phyloP scores from a whole-genome alignment of 1,140 invertebrate species.

The Pygmarrhopalites habei region DNA sequence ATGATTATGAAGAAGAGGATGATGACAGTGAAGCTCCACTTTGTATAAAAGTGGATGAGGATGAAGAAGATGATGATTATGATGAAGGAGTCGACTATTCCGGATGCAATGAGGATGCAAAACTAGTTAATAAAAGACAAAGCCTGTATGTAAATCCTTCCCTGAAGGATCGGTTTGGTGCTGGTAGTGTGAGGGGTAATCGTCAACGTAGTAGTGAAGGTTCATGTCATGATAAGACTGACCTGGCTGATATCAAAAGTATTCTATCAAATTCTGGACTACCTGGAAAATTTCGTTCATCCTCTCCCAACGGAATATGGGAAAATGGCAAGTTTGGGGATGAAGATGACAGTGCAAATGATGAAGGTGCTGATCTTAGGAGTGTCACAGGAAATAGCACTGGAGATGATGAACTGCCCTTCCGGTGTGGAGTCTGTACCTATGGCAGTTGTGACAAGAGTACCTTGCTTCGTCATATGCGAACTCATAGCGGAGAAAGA shows the following conservation, averaged over 20 bases:
- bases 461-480: slow-evolving; percentile 78
- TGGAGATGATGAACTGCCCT: slow-evolving; percentile 53
- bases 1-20: slow-evolving; percentile 23
- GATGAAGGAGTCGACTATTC: slow-evolving; percentile 19
- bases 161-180: slow-evolving; percentile 10
- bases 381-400: slow-evolving; percentile 33
- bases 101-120: slow-evolving; percentile 24
- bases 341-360: slow-evolving; percentile 24
- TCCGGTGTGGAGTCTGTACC: slow-evolving; percentile 86
- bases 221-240: slow-evolving; percentile 12
- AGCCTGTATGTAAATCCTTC: slow-evolving; percentile 6
- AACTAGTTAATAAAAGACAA: background rate
- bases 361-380: slow-evolving; percentile 49
- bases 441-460: slow-evolving; percentile 84
- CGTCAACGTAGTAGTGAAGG: background rate
- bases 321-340: slow-evolving; percentile 6
- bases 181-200: slow-evolving; percentile 2
- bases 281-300: too few species aligned
- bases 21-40: slow-evolving; percentile 8
- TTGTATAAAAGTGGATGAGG: slow-evolving; percentile 22
- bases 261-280: slow-evolving; percentile 7
- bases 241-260: slow-evolving; percentile 17
- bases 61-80: slow-evolving; percentile 20
- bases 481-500: slow-evolving; percentile 87
- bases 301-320: slow-evolving; percentile 8